Evolutionary conservation across 2,888 invertebrate genomes (phyloP), one percentile per base, ranked within the genome.

Genomic region (Arenicola marina): DNA sequence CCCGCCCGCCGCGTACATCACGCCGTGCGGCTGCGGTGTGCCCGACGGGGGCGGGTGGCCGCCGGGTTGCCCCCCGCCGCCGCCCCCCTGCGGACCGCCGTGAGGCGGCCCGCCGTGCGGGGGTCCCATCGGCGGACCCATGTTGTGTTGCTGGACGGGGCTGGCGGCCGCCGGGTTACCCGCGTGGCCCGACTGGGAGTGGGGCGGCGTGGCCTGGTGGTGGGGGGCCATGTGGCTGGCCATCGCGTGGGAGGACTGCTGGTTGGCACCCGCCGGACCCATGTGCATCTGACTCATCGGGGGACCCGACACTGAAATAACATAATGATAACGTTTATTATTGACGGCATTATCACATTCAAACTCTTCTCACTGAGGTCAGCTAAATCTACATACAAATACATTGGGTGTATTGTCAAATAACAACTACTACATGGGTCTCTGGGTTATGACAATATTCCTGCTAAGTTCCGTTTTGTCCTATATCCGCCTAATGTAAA

Each of bases 201-300:
- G 48, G 7, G 48, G 48, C 7, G 48, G 48, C 26, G 48, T 48
- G 48, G 48, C 48, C 7, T 48, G 48, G 48, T 11, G 48, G 26
- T 48, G 48, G 18, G 48, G 48, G 11, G 48, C 26, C 48, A 48
- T 48, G 26, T 48, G 48, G 11, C 18, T 7, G 15, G 48, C 18
- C n/a, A 48, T 24, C 24, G 48, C 7, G 26, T 48, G 48, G 11
- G 48, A 48, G 15, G n/a, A 11, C 48, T 48, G 48, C 48, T 48
- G 48, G 18, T 38, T 38, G 38, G 38, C 11, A 48, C n/a, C 26
- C 7, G 18, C 26, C 48, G n/a, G n/a, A n/a, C n/a, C n/a, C n/a
- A n/a, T n/a, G n/a, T n/a, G n/a, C n/a, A n/a, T n/a, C n/a, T n/a
- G n/a, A n/a, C n/a, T n/a, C n/a, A n/a, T n/a, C n/a, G n/a, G n/a